phyloP scores from a whole-genome alignment of 2,888 invertebrate species.

The Oxytorus armatus region DNA sequence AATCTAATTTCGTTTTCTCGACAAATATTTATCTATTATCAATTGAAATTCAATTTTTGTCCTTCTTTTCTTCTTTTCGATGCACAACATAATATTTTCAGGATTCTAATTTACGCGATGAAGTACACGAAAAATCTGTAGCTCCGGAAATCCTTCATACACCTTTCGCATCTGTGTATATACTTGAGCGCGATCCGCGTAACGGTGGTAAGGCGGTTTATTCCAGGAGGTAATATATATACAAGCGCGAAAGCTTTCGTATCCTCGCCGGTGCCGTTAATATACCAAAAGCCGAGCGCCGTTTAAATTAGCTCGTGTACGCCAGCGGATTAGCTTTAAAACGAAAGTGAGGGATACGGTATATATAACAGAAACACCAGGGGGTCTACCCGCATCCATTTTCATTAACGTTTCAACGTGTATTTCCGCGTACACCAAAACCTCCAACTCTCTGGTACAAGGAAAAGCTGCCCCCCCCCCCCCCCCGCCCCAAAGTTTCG shows the following conservation, averaged over 20 bases:
- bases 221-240: neutral
- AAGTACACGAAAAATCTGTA: neutral
- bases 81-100: no score
- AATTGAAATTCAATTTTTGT: no score
- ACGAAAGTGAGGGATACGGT: conserved; percentile 49
- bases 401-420: conserved; percentile 62
- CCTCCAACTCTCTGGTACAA: neutral
- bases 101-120: neutral
- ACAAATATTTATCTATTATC: no score
- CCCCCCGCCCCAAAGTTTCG: conserved; percentile 24
- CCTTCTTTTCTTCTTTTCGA: no score
- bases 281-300: conserved; percentile 57
- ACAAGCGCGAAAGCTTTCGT: conserved; percentile 32
- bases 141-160: neutral
- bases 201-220: conserved; percentile 26
- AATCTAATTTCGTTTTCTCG: no score
- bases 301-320: conserved; percentile 64
- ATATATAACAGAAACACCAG: conserved; percentile 24
- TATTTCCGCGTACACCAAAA: conserved; percentile 12
- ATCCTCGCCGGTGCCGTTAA: conserved; percentile 50
- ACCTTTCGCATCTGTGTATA: neutral
- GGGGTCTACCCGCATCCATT: conserved; percentile 60
- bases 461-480: no score
- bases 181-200: neutral
- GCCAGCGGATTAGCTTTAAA: conserved; percentile 63